Base-by-base conservation (phyloP, 2,113 vertebrate species). In the Dromiciops gliroides region DNA sequence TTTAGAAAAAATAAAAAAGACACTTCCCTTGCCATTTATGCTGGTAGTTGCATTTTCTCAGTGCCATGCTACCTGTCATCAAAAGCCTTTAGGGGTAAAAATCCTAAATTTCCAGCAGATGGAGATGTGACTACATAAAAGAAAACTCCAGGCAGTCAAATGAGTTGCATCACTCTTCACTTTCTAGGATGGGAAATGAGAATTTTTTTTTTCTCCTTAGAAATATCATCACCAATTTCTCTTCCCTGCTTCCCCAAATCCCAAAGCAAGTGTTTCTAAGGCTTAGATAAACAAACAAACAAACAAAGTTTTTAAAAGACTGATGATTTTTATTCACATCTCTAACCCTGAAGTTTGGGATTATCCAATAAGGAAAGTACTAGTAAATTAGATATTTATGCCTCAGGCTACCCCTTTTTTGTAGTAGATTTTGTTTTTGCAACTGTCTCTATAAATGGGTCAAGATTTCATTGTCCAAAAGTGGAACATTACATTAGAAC, bases 101-200 rank as follows among this genome's bases (percentile, higher is more conserved):
- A 93, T 48, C 88, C 52, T 95, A 92, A 96, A 92, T 48, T 94
- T 95, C 96, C 60, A 90, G 91, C 37, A 96, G 91, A 94, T 91
- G 90, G 91, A 96, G 95, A 48, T 50, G n/a, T 75, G 93, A 93
- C 92, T 88, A 92, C 56, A 94, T 51, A 9, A 96, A 96, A 97
- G 91, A 91, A 89, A 26, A 91, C 31, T 53, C 16, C 56, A 92
- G 26, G 48, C 93, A 93, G 92, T 12, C 44, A 97, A 92, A 92
- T 50, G 37, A 97, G 89, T 93, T 83, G n/a, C 37, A 90, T 48
- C 90, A 90, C 48, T 51, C 92, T 89, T 93, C 25, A 56, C 5
- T 56, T 93, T 67, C 48, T 90, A 91, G 56, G 88, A 3, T 28
- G 56, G 28, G 26, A 19, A 31, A 26, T n/a, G 91, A 92, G 91